Evolutionary conservation across 2,797 vertebrate genomes (phyloP), one percentile per base, ranked within the genome.

Genomic region (Simalia tracyae): DNA sequence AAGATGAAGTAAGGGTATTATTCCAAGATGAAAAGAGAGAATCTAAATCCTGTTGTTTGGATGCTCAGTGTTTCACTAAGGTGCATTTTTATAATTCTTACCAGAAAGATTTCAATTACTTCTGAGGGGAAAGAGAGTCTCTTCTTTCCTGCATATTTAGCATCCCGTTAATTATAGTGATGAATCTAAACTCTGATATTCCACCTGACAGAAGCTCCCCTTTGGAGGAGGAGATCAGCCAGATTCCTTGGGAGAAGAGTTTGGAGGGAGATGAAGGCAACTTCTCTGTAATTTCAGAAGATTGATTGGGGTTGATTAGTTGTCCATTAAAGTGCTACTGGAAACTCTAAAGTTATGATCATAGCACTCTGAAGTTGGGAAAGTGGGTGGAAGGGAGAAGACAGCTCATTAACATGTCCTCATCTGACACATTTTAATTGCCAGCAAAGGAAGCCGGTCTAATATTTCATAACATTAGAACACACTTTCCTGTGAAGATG

Each of bases 261-360:
- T 96, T 92, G 95, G 95, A 93, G 94, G 86, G 90, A 95, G 95
- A 93, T 95, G 89, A 96, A 96, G 94, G 86, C 92, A 46, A 54
- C 95, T 91, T 89, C 93, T 92, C 22, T 89, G 89, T 86, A 90
- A 96, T 94, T 95, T 96, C 93, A 92, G 87, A 22, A 93, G 94
- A 96, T 89, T 95, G 96, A 96, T 96, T 95, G 94, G 92, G 0
- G 0, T 95, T 96, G 95, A 96, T 96, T 95, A 95, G 94, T 91
- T 92, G 92, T 92, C 92, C 86, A 91, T 93, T 95, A 94, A 95
- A 95, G 93, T 91, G 64, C 93, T 95, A 93, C 88, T 92, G 92
- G 94, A 66, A 94, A 50, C 88, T 63, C 93, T 91, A 66, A 92
- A 96, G 92, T 86, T 93, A 60, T 91, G 93, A 93, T 92, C 86